These are phyloP conservation scores for Mirounga angustirostris DNA, from an alignment of 2,113 vertebrate species.

Conservation along the genomic window DNA sequence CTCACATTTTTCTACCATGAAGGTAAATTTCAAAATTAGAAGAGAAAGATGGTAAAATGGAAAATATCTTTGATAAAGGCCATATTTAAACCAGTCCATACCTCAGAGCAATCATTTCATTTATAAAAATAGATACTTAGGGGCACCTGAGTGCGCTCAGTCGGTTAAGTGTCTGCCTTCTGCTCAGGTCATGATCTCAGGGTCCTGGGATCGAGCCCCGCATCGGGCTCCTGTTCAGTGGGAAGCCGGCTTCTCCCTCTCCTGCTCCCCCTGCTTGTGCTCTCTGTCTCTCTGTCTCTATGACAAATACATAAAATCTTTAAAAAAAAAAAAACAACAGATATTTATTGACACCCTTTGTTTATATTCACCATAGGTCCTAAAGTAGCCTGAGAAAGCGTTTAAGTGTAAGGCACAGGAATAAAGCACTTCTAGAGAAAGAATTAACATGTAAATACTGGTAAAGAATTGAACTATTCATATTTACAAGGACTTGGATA, in stretches of 20 bases:
- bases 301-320: too few relatives aligned
- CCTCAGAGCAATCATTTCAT: constrained; percentile 8
- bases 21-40: neutral
- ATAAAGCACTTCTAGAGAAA: neutral
- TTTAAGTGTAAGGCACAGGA: neutral
- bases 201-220: too few relatives aligned
- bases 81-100: neutral
- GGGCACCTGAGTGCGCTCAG: too few relatives aligned
- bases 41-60: neutral
- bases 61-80: constrained; percentile 41
- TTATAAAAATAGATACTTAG: neutral
- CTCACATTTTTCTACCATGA: neutral
- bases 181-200: too few relatives aligned
- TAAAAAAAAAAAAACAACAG: neutral
- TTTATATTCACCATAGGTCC: neutral
- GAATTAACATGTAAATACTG: neutral
- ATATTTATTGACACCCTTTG: neutral
- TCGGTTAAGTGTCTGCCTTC: too few relatives aligned
- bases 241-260: too few relatives aligned
- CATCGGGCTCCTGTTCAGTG: too few relatives aligned
- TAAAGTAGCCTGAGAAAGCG: neutral
- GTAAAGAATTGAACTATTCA: neutral
- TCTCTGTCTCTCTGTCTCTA: too few relatives aligned
- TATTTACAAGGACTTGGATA: neutral
- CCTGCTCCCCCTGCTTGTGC: too few relatives aligned